These are phyloP conservation scores for Chiropotes sagulatus DNA, from an alignment of 2,797 vertebrate species.

Conservation along the genomic window DNA sequence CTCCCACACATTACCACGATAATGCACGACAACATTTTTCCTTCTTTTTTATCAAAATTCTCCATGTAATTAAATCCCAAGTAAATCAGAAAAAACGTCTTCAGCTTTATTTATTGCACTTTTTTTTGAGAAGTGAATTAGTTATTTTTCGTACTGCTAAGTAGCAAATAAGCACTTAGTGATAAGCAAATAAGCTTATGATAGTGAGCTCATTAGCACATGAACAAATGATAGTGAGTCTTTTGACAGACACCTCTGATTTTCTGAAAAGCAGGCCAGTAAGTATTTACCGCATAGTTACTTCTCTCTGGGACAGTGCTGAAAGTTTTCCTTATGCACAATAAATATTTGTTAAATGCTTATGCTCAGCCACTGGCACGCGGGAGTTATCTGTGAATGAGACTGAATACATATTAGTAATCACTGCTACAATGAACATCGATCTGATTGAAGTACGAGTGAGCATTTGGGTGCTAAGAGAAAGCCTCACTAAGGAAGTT, in stretches of 20 bases:
- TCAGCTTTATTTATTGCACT: conserved; percentile 53
- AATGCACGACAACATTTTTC: conserved; percentile 67
- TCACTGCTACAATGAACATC: background rate
- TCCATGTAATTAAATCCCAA: conserved; percentile 72
- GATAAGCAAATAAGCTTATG: no score
- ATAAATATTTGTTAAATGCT: background rate
- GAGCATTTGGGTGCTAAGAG: background rate
- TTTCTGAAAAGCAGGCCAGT: conserved; percentile 70
- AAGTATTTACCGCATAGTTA: conserved; percentile 73
- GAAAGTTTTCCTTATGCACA: background rate
- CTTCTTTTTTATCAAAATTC: conserved; percentile 70
- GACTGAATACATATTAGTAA: no score
- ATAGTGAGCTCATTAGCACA: no score
- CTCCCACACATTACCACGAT: conserved; percentile 54
- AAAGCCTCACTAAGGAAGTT: background rate
- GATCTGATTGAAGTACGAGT: background rate
- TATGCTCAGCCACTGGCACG: background rate
- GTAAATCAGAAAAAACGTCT: conserved; percentile 65
- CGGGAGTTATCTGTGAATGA: background rate
- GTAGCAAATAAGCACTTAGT: background rate
- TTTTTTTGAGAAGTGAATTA: conserved; percentile 42
- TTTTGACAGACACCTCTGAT: background rate
- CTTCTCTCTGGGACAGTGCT: background rate
- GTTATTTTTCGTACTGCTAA: conserved; percentile 45
- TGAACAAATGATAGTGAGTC: background rate